Evolutionary conservation across 2,113 vertebrate genomes (phyloP).

Genomic region (Cinclus mexicanus): DNA sequence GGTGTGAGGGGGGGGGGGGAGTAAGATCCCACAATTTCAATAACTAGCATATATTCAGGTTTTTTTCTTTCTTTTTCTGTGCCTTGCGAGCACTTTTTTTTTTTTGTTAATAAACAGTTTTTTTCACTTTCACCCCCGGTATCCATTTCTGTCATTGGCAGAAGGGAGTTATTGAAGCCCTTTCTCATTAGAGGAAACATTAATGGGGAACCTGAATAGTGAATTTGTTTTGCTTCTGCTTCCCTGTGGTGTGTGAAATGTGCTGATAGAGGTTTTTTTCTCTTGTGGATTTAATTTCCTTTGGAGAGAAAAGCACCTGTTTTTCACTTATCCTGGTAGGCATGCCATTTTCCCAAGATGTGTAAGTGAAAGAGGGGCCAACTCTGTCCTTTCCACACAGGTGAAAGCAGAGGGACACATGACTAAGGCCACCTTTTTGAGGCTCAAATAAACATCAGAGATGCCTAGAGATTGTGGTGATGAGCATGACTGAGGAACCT

Average conservation of each 20-base stretch:
- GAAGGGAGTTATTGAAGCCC: neutral
- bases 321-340: neutral
- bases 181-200: neutral
- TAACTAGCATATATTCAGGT: neutral
- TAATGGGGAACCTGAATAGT: neutral
- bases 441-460: neutral
- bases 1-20: too few relatives aligned
- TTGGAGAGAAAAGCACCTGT: neutral
- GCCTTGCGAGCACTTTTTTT: neutral
- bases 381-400: neutral
- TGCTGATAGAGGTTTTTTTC: neutral
- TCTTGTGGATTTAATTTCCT: neutral
- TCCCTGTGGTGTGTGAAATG: neutral
- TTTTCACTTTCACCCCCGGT: neutral
- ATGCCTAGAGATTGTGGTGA: neutral
- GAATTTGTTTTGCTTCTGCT: neutral
- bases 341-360: neutral
- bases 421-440: neutral
- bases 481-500: neutral
- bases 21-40: neutral
- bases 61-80: neutral
- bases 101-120: neutral
- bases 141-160: neutral
- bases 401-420: neutral
- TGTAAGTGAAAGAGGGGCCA: neutral